Conservation (phyloP, 2,888 invertebrate species). For the Catocala fraxini region DNA sequence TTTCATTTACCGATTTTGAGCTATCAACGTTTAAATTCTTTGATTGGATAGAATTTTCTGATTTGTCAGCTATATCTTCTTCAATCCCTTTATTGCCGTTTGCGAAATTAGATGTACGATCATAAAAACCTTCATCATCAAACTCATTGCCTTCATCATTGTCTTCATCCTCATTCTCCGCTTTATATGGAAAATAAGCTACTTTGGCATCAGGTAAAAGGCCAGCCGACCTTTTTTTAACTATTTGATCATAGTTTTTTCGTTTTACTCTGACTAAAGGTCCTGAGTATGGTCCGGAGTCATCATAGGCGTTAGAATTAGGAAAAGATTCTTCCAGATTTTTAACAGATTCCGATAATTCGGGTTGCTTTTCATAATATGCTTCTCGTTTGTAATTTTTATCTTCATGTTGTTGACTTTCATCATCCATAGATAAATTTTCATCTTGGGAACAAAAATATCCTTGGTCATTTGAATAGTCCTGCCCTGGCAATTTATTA, state of each 20-base stretch:
- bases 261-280: conserved; percentile 80
- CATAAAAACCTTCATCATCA: conserved; percentile 82
- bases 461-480: conserved; percentile 56
- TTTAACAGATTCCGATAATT: conserved; percentile 66
- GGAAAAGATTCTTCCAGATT: conserved; percentile 82
- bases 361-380: conserved; percentile 53
- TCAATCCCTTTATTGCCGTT: conserved; percentile 53
- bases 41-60: conserved; percentile 28
- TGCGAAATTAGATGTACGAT: conserved; percentile 70
- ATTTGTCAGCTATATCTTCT: conserved; percentile 33
- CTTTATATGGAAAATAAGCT: conserved; percentile 71
- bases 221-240: conserved; percentile 70
- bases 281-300: conserved; percentile 59
- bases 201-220: conserved; percentile 70
- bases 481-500: conserved; percentile 50
- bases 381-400: conserved; percentile 67
- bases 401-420: conserved; percentile 54
- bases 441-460: conserved; percentile 61
- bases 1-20: conserved; percentile 44
- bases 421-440: conserved; percentile 60
- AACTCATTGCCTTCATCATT: conserved; percentile 84
- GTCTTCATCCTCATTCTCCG: conserved; percentile 78
- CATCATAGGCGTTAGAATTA: conserved; percentile 63
- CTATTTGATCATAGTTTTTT: conserved; percentile 59
- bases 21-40: conserved; percentile 40